phyloP scores from a whole-genome alignment of 2,888 invertebrate genomes.

The Mythimna albipuncta region DNA sequence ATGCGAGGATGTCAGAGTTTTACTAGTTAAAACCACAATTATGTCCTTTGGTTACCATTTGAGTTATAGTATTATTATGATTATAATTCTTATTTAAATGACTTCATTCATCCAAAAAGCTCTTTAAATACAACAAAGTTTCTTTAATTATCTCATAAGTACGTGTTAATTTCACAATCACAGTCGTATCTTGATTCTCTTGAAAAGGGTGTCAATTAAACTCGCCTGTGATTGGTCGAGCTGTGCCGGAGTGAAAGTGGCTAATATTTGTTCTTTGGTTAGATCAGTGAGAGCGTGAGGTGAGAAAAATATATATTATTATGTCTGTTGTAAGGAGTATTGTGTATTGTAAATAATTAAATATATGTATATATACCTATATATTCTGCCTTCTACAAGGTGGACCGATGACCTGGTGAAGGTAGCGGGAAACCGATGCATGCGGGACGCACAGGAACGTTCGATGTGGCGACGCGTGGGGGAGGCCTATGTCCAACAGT shows the following conservation, averaged over 20 bases:
- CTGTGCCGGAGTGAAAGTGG: conserved; percentile 51
- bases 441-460: too few relatives aligned
- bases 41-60: too few relatives aligned
- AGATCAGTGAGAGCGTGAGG: conserved; percentile 14
- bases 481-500: too few relatives aligned
- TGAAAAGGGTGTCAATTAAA: conserved; percentile 56
- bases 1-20: too few relatives aligned
- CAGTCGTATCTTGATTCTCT: conserved; percentile 37
- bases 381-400: too few relatives aligned
- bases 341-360: not conserved
- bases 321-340: not conserved
- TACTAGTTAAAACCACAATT: too few relatives aligned
- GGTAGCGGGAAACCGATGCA: too few relatives aligned
- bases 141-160: not conserved
- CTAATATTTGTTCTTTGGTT: conserved; percentile 25
- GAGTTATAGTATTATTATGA: too few relatives aligned
- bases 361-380: too few relatives aligned
- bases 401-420: too few relatives aligned
- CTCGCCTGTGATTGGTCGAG: conserved; percentile 30
- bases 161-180: conserved; percentile 39
- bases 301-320: conserved; percentile 10
- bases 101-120: not conserved
- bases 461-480: too few relatives aligned
- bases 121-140: not conserved
- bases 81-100: too few relatives aligned